These are phyloP conservation scores for Anas bernieri DNA, from an alignment of 2,797 vertebrate genomes.

Conservation along the genomic window DNA sequence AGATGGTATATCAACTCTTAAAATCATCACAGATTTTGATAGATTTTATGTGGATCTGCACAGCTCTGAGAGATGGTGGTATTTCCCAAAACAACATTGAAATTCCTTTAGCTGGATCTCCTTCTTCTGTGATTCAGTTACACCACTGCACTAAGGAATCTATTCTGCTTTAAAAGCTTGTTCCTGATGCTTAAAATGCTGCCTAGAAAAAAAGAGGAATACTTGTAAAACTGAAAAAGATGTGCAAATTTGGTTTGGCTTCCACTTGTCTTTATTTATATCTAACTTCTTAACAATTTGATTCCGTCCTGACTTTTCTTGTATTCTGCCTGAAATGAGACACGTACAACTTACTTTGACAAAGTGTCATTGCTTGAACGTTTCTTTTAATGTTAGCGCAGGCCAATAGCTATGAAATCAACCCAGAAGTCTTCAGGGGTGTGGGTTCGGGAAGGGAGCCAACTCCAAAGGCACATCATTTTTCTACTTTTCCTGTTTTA, in stretches of 20 bases:
- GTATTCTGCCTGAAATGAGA: background rate
- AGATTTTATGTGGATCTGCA: background rate
- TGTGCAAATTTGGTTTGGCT: background rate
- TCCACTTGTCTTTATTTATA: background rate
- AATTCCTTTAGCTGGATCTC: background rate
- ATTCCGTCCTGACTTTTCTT: background rate
- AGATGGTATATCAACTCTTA: background rate
- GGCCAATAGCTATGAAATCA: background rate
- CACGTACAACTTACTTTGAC: background rate
- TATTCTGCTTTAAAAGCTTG: background rate
- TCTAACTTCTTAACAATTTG: background rate
- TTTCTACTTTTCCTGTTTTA: background rate
- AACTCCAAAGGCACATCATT: background rate
- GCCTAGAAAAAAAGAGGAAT: background rate
- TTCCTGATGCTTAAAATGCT: background rate
- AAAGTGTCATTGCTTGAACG: background rate
- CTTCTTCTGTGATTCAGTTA: background rate
- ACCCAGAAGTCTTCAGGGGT: background rate
- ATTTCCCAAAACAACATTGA: background rate
- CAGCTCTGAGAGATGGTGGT: background rate
- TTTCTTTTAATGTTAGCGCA: background rate
- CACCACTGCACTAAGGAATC: background rate
- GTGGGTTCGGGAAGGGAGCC: background rate
- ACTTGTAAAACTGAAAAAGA: background rate
- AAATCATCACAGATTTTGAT: background rate